Evolutionary conservation across 1,140 invertebrate species (phyloP).

Genomic region (Phthorimaea operculella): DNA sequence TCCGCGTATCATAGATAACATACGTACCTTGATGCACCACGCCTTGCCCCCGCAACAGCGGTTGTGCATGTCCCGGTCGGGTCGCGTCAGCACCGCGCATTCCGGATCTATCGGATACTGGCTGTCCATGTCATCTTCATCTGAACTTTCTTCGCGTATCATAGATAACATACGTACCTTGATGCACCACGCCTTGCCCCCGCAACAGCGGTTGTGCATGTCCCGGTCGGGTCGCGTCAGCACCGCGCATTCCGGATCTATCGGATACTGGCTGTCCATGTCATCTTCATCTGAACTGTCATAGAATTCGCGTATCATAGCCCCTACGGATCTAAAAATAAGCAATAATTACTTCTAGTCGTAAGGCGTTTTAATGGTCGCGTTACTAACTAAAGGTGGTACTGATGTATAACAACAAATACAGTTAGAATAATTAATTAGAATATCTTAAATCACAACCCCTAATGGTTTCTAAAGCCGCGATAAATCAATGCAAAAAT

Average conservation of each 20-base stretch:
- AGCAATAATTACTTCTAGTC: background rate
- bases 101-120: conserved; percentile 73
- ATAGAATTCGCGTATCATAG: conserved; percentile 54
- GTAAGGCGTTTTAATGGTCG: background rate
- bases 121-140: conserved; percentile 58
- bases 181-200: conserved; percentile 82
- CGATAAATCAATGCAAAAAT: no score
- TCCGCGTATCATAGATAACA: conserved; percentile 58
- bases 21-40: conserved; percentile 83
- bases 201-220: conserved; percentile 83
- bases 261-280: conserved; percentile 57
- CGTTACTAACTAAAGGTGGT: background rate
- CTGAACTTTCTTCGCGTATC: conserved; percentile 53
- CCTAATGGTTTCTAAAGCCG: no score
- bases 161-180: no score
- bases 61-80: conserved; percentile 80
- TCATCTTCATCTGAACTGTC: conserved; percentile 57
- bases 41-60: conserved; percentile 80
- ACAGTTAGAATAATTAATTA: no score
- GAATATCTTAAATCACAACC: no score
- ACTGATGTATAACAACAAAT: background rate
- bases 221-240: conserved; percentile 73
- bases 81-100: conserved; percentile 69
- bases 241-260: conserved; percentile 75
- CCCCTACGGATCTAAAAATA: conserved; percentile 5